Base-by-base conservation (phyloP, 2,888 invertebrate species). In the Drosophila gaucha region DNA sequence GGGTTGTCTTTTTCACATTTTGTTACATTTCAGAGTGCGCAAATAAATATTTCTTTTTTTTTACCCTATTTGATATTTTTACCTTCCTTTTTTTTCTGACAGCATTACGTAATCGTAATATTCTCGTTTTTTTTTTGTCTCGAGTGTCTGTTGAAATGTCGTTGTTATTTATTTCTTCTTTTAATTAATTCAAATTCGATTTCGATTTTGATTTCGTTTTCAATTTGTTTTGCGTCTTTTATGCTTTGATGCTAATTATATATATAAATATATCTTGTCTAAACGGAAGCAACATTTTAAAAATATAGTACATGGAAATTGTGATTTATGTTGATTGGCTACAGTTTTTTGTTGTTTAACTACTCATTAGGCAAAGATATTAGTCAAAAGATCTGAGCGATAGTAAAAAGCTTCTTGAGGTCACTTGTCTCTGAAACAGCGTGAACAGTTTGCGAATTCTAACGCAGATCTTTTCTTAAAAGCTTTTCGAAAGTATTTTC, bases 161-260 rank as follows among this genome's bases (percentile, higher is more conserved):
- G 24, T 33, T 33, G 10, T 52, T 56, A 36, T 56, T 51, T 36
- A 28, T 36, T 59, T 26, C 46, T 33, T 39, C 14, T 24, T 46
- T 58, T 31, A 69, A 67, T 67, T 56, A 62, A 50, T 74, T 67
- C 52, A 58, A 66, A 69, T 72, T 72, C 56, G 54, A 55, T 75
- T 74, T 73, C 50, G 14, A 38, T 60, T 36, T 41, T 9, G 41
- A 68, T 73, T 69, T 74, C 57, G 56, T 24, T 64, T 44, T 47
- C 55, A 28, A 56, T 56, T 69, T 38, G 38, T 47, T 54, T 33
- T 41, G 33, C 47, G 49, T 35, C 60, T 66, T 66, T 52, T 66
- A n/a, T 33, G 52, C 35, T 30, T 52, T 18, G 28, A 31, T 55
- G 59, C 57, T 57, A 70, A 57, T 66, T 64, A 54, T 51, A 68